Percentiles rank a stretch among this genome's conserved stretches.
These are phyloP conservation scores for Ramphastos sulfuratus DNA, from an alignment of 2,113 vertebrate genomes.

Conservation along the genomic window DNA sequence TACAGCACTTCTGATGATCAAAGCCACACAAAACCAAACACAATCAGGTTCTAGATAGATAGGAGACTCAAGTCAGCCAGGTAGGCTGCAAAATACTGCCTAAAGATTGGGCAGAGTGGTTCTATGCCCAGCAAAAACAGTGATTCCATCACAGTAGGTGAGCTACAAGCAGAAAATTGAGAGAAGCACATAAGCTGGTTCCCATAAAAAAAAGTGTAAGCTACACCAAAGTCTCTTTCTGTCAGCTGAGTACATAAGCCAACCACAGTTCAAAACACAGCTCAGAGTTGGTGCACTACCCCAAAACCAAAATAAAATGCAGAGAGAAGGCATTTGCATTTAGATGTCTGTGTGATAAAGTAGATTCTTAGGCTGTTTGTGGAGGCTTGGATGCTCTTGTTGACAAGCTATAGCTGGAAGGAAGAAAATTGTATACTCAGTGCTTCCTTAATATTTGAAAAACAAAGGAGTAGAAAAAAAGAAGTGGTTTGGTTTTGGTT, in stretches of 20 bases:
- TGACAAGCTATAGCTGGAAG: neutral
- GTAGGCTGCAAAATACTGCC: neutral
- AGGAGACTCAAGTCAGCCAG: accelerated
- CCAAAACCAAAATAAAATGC: neutral
- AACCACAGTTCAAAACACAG: neutral
- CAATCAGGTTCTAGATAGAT: neutral
- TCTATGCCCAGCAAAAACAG: neutral
- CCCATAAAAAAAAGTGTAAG: neutral
- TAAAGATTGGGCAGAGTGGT: neutral
- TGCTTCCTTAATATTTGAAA: neutral
- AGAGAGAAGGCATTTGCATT: neutral
- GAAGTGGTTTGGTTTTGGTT: no score
- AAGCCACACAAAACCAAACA: neutral
- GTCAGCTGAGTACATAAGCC: neutral
- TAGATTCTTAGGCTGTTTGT: neutral
- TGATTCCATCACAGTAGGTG: neutral
- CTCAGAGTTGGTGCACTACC: neutral
- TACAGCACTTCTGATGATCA: neutral
- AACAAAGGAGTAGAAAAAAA: neutral
- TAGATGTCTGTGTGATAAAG: neutral
- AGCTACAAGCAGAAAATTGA: neutral
- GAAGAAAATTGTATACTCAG: neutral
- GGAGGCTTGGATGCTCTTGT: neutral
- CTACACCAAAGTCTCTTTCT: neutral
- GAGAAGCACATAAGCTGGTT: neutral